Evolutionary conservation across 1,140 invertebrate genomes (phyloP).

Genomic region (Lucilia sericata): DNA sequence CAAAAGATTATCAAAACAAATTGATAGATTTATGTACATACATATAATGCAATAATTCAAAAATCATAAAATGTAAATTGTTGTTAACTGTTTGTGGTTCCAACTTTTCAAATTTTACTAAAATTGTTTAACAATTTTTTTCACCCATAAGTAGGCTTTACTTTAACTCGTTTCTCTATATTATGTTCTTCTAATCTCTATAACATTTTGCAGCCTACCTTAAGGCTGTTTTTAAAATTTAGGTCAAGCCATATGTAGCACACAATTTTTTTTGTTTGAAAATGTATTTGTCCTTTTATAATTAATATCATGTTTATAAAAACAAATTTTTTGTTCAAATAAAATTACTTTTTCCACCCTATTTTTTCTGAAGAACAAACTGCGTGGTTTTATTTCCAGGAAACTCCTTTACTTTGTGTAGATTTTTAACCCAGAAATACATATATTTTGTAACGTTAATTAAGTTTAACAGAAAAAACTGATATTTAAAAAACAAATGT

Average conservation of each 20-base stretch:
- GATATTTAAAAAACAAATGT: too few relatives aligned
- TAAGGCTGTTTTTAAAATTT: not conserved
- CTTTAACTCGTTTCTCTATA: too few relatives aligned
- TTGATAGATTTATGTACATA: not conserved
- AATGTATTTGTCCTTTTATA: not conserved
- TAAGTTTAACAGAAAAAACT: not conserved
- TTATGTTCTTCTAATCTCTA: not conserved
- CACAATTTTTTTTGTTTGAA: not conserved
- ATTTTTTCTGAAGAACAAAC: too few relatives aligned
- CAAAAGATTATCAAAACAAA: not conserved
- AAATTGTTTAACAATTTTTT: too few relatives aligned
- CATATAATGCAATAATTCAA: too few relatives aligned
- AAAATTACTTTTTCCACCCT: not conserved
- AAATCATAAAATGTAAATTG: too few relatives aligned
- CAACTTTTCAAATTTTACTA: too few relatives aligned
- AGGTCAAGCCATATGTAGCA: not conserved
- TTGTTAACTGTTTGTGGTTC: too few relatives aligned
- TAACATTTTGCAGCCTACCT: not conserved
- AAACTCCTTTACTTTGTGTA: not conserved
- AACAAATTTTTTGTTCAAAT: not conserved
- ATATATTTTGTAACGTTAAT: not conserved
- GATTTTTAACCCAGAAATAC: not conserved
- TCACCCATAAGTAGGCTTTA: too few relatives aligned
- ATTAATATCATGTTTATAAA: too few relatives aligned
- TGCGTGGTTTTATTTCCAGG: too few relatives aligned